phyloP scores from a whole-genome alignment of 2,797 vertebrate genomes.

The Scomberomorus guttatus region DNA sequence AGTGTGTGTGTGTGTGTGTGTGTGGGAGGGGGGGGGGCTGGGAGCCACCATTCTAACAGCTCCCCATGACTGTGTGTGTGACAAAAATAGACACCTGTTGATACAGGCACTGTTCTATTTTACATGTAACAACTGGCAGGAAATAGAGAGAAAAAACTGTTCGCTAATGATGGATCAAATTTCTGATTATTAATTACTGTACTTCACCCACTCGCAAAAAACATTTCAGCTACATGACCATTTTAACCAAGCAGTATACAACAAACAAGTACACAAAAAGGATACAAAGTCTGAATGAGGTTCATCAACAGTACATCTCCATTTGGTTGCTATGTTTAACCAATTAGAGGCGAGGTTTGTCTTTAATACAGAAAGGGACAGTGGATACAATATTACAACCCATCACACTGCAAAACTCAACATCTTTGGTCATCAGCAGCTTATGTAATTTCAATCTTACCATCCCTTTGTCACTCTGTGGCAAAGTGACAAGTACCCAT shows the following conservation, averaged over 20 bases:
- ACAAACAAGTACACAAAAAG: background rate
- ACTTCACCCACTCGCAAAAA: background rate
- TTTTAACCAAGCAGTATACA: background rate
- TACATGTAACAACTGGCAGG: background rate
- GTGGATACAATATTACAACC: background rate
- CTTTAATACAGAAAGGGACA: slow-evolving; percentile 3
- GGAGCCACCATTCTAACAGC: slow-evolving; percentile 44
- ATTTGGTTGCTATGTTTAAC: background rate
- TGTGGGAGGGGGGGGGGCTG: background rate
- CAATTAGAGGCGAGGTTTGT: background rate
- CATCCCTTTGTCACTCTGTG: background rate
- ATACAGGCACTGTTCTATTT: background rate
- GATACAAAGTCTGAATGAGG: background rate
- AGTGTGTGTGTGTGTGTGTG: too few relatives aligned
- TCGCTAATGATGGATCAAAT: slow-evolving; percentile 1
- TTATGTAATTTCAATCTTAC: slow-evolving; percentile 14
- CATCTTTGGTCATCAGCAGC: background rate
- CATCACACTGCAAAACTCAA: background rate
- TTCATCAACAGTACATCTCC: background rate
- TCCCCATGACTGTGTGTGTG: slow-evolving; percentile 32
- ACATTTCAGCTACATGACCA: slow-evolving; percentile 4
- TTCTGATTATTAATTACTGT: slow-evolving; percentile 1
- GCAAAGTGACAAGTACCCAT: slow-evolving; percentile 14
- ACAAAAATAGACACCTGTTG: slow-evolving; percentile 41
- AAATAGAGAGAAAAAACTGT: background rate